Evolutionary conservation across 2,797 vertebrate genomes (phyloP).

Genomic region (Lagodon rhomboides): DNA sequence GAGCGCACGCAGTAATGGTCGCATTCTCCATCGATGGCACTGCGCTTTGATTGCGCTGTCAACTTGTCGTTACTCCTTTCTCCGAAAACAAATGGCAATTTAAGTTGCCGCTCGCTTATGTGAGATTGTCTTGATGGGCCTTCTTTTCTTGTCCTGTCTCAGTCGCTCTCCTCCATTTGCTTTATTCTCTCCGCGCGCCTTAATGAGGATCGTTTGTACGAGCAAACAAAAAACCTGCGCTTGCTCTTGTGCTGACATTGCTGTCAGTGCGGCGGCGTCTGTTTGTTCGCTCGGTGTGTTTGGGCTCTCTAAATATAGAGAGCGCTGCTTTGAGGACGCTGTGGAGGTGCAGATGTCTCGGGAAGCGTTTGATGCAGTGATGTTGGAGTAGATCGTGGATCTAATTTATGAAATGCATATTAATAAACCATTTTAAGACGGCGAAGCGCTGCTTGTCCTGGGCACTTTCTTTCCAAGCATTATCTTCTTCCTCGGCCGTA

Average conservation of each 20-base stretch:
- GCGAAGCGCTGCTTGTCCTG: background rate
- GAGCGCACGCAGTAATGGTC: constrained; percentile 41
- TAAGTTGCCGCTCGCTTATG: constrained; percentile 22
- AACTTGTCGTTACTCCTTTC: constrained; percentile 38
- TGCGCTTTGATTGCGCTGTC: constrained; percentile 63
- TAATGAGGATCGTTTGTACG: constrained; percentile 51
- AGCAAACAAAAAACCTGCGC: constrained; percentile 30
- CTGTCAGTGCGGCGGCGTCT: constrained; percentile 46
- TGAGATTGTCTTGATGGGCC: constrained; percentile 14
- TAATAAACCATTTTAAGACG: background rate
- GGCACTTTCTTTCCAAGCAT: background rate
- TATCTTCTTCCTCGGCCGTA: background rate
- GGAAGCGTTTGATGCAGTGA: constrained; percentile 10
- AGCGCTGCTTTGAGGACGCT: constrained; percentile 15
- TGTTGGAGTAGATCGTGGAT: background rate
- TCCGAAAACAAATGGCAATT: constrained; percentile 59
- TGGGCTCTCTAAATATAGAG: constrained; percentile 49
- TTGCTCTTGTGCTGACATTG: constrained; percentile 39
- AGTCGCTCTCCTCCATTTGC: constrained; percentile 24
- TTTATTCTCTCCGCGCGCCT: constrained; percentile 22
- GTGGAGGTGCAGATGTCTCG: constrained; percentile 27
- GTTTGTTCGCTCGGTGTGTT: constrained; percentile 38
- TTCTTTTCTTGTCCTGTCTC: constrained; percentile 7
- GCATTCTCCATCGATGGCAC: constrained; percentile 25
- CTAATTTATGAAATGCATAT: background rate